A percentile compares a stretch with the other conserved stretches of the same genome.
Evolutionary conservation across 2,113 vertebrate genomes (phyloP).

Genomic region (Diglossa brunneiventris): DNA sequence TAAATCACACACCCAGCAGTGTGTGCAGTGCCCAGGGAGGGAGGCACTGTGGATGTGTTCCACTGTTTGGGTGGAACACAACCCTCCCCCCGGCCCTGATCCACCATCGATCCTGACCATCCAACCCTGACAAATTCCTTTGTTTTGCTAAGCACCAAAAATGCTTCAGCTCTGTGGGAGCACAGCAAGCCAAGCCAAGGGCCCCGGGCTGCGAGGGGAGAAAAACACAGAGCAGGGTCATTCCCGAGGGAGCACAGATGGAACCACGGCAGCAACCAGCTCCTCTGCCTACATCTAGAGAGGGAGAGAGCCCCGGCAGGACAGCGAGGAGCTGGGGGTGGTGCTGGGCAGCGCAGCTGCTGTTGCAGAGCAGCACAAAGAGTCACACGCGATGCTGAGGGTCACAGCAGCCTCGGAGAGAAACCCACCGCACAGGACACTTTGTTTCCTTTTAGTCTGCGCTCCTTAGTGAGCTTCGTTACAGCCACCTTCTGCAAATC

Average conservation of each 20-base stretch:
- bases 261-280: not conserved
- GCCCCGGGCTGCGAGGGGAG: not conserved
- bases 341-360: not conserved
- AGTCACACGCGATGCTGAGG: not conserved
- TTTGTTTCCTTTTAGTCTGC: conserved; percentile 68
- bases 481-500: conserved; percentile 70
- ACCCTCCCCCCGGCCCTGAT: not conserved
- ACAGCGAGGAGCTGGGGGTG: not conserved
- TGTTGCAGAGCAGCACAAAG: not conserved
- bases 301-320: not conserved
- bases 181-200: not conserved
- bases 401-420: conserved; percentile 46
- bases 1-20: too few species aligned
- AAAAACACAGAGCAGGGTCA: not conserved
- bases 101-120: not conserved
- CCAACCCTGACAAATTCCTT: not conserved
- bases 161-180: not conserved
- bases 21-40: not conserved
- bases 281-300: not conserved
- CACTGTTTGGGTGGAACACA: not conserved
- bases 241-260: not conserved
- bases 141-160: not conserved
- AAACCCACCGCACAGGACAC: conserved; percentile 65
- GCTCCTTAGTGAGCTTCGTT: conserved; percentile 65
- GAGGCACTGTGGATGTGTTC: not conserved